Evolutionary conservation across 2,888 invertebrate species (phyloP).

Genomic region (Parnassius mnemosyne): DNA sequence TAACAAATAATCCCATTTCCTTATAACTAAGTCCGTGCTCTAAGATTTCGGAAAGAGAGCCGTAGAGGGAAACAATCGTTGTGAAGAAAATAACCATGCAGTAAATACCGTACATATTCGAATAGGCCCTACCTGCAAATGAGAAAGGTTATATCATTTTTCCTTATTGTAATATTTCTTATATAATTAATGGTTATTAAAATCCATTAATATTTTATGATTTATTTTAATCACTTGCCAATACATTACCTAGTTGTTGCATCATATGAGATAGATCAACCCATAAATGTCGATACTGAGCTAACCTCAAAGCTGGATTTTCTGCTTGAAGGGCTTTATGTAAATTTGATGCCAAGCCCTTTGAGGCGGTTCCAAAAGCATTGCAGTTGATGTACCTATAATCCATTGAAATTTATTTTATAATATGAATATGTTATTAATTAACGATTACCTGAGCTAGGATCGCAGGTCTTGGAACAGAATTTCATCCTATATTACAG

Average conservation of each 20-base stretch:
- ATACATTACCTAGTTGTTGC: slow-evolving; percentile 84
- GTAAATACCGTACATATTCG: slow-evolving; percentile 88
- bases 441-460: too few relatives aligned
- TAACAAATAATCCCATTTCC: slow-evolving; percentile 85
- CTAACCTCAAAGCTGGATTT: slow-evolving; percentile 83
- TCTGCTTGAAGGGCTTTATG: slow-evolving; percentile 82
- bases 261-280: slow-evolving; percentile 88
- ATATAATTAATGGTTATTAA: not conserved
- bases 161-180: not conserved
- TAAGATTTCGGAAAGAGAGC: slow-evolving; percentile 85
- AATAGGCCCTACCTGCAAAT: slow-evolving; percentile 82
- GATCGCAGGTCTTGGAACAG: too few relatives aligned
- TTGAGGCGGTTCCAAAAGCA: slow-evolving; percentile 83
- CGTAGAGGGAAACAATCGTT: slow-evolving; percentile 86
- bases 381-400: slow-evolving; percentile 83
- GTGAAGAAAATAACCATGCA: slow-evolving; percentile 87
- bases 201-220: not conserved
- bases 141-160: slow-evolving; percentile 13
- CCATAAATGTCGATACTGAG: slow-evolving; percentile 85
- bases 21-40: slow-evolving; percentile 87
- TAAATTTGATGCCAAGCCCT: slow-evolving; percentile 82
- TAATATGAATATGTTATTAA: not conserved
- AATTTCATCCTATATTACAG: too few relatives aligned
- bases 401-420: not conserved
- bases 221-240: not conserved